Evolutionary conservation across 53 echinoderm and acorn worm genomes (phyloP), one percentile per base, ranked within the genome.

Genomic region (Zoroaster sp.): DNA sequence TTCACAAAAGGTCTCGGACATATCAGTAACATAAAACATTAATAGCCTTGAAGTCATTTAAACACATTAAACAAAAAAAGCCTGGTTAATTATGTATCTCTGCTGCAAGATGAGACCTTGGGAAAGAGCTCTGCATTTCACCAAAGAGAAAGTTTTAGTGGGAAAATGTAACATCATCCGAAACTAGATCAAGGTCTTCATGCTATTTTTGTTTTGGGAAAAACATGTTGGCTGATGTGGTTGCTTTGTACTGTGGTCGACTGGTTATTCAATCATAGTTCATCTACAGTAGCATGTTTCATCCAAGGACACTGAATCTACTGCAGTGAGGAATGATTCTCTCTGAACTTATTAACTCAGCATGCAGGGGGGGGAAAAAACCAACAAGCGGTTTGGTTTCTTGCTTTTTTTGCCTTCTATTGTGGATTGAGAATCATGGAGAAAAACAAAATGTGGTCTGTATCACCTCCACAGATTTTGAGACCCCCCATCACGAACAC

Each of bases 181-280:
- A 78, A 78, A 78, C 23, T 78, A 40, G 78, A 55, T 78, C 78
- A 78, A 78, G 78, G 78, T 17, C 39, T 76, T 28, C 51, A 41
- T 59, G 63, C 63, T 59, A 11, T 25, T 59, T 59, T 59, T 25
- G 11, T 59, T 59, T n/a, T 59, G 28, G 63, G 28, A 59, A 59
- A 59, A 21, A 59, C 63, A 59, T 28, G n/a, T n/a, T n/a, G n/a
- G n/a, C n/a, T n/a, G n/a, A n/a, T 25, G 63, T 28, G 63, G 63
- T 59, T 59, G 63, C 63, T 59, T 10, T 59, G 21, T 10, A 59
- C 63, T 28, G 28, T 59, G 63, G 11, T 25, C 28, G 63, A 59
- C 63, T 59, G 63, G 63, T 59, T 59, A 59, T 59, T 59, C 63
- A 59, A 59, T 59, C 63, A 59, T 59, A 59, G 63, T 59, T 59